phyloP scores from a whole-genome alignment of 2,113 vertebrate species.

The Cephalopholis sonnerati region DNA sequence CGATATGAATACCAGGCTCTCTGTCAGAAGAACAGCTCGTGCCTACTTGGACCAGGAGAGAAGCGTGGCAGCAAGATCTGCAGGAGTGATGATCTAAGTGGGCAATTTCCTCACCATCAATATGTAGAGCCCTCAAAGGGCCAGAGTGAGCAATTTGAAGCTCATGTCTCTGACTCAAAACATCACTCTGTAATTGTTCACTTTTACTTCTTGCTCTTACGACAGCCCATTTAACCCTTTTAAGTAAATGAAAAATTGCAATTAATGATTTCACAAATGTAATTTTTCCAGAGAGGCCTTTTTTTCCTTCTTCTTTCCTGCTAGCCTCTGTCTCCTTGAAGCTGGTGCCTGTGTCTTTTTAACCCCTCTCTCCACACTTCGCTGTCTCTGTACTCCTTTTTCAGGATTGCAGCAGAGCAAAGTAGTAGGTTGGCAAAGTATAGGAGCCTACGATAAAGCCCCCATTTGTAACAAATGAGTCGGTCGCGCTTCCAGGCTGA shows the following conservation, averaged over 20 bases:
- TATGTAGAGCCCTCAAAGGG: conserved; percentile 68
- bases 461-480: conserved; percentile 82
- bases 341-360: conserved; percentile 46
- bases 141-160: conserved; percentile 53
- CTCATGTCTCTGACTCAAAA: conserved; percentile 45
- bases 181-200: conserved; percentile 45
- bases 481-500: conserved; percentile 84
- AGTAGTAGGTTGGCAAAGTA: conserved; percentile 99
- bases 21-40: conserved; percentile 34
- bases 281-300: conserved; percentile 33
- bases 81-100: conserved; percentile 45
- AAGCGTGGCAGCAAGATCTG: conserved; percentile 25
- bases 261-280: conserved; percentile 36
- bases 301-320: conserved; percentile 25
- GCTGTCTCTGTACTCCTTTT: conserved; percentile 78
- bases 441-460: conserved; percentile 97
- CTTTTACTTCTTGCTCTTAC: conserved; percentile 28
- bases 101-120: conserved; percentile 61
- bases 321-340: conserved; percentile 41
- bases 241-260: conserved; percentile 17
- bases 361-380: conserved; percentile 64
- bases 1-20: conserved; percentile 11
- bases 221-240: conserved; percentile 27
- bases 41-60: conserved; percentile 46
- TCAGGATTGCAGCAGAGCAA: conserved; percentile 99